Evolutionary conservation across 2,113 vertebrate genomes (phyloP), one percentile per base, ranked within the genome.

Genomic region (Chascanopsetta lugubris): DNA sequence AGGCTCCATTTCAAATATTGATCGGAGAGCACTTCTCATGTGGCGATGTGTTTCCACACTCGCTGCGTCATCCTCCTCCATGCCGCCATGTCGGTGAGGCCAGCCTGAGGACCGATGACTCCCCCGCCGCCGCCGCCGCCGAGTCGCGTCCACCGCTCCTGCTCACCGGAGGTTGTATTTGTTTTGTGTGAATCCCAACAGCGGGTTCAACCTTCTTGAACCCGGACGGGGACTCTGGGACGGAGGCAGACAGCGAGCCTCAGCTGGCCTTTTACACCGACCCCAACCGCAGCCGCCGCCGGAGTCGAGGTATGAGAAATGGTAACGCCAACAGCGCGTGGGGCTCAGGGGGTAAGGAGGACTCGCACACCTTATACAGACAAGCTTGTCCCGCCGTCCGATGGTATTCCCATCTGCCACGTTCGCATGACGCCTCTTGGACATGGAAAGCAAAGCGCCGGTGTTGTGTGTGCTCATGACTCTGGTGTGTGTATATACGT

Each of bases 251-350:
- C 92, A 98, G 95, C 1, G 97, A 99, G 84, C 96, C 97, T 69
- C 97, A 99, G 90, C 93, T 99, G 87, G 96, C 96, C 73, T 99
- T 99, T 91, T 99, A 99, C 91, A 99, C 97, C 0, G 97, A 99
- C 80, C 97, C 97, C 20, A 97, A 97, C 0, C 91, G 97, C 85
- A 99, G 97, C 88, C 91, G 96, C 24, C 92, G 96, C 63, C 96
- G 97, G 68, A 98, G 95, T 88, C 91, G 97, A 94, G 97, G 96
- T 96, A 93, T 66, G 61, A 84, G 91, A 90, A 93, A 93, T 18
- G 92, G 92, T 90, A 91, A 92, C 63, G 88, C 88, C 89, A 92
- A 89, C 92, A 87, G 89, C 81, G 91, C 91, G 74, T 93, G 91
- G 93, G 92, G 90, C 88, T 92, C 91, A 55, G 92, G 92, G 91